Percentiles rank a stretch among this genome's conserved stretches.
These are phyloP conservation scores for Capreolus pygargus DNA, from an alignment of 2,113 vertebrate genomes.

Conservation along the genomic window DNA sequence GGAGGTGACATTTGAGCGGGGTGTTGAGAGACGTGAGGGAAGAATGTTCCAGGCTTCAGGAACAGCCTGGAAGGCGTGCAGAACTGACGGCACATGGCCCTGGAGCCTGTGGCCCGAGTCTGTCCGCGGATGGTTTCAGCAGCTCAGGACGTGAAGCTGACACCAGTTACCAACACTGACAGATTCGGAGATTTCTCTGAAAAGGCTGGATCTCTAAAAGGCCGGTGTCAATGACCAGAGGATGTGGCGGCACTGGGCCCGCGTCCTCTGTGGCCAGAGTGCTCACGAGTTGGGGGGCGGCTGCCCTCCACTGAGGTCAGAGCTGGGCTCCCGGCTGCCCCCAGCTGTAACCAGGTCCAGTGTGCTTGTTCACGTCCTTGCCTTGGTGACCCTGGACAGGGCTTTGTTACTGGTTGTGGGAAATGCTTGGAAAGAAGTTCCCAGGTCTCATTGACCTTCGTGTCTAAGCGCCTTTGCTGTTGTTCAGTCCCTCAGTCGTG, in stretches of 20 bases:
- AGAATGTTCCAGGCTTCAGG: not conserved
- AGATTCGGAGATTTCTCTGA: not conserved
- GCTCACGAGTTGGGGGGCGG: rapidly evolving
- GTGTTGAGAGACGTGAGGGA: not conserved
- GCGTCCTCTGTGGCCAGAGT: rapidly evolving
- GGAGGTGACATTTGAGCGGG: not conserved
- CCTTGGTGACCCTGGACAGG: not conserved
- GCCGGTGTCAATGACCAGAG: not conserved
- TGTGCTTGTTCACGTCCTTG: rapidly evolving
- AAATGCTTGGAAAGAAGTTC: not conserved
- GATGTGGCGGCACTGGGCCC: not conserved
- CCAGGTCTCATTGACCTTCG: not conserved
- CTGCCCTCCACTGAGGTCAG: not conserved
- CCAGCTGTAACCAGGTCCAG: not conserved
- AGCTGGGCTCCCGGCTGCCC: no score
- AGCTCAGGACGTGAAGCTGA: not conserved
- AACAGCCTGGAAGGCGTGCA: not conserved
- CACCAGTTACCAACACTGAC: no score
- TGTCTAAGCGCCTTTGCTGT: not conserved
- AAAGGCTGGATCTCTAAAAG: not conserved
- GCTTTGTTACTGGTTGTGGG: not conserved
- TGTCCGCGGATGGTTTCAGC: not conserved
- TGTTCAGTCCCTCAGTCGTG: not conserved
- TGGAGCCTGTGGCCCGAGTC: rapidly evolving
- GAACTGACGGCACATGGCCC: not conserved